Base-by-base conservation (phyloP, 2,113 vertebrate species). In the Ploceus nigricollis region DNA sequence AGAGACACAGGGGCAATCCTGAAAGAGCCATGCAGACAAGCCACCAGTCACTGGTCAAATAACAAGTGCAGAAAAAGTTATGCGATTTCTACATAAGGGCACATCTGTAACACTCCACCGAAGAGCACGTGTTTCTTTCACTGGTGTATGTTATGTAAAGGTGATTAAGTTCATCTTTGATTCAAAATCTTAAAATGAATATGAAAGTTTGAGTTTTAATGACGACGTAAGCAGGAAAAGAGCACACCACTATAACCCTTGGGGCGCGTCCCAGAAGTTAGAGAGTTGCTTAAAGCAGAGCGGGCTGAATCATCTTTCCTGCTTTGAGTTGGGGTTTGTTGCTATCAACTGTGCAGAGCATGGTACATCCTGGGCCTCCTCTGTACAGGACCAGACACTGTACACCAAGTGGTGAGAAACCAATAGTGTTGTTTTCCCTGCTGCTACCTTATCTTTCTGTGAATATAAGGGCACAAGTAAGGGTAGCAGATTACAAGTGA, bases 401-500 rank as follows among this genome's bases (percentile, higher is more conserved):
- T 94, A 97, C 72, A 97, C 96, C 96, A 93, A 77, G 64, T 84
- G 82, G 95, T 94, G 72, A 94, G 93, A 94, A 96, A 84, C 73
- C 86, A 96, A 76, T 21, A 96, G 95, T 65, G 76, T 94, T 95
- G 93, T 90, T 84, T 96, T 96, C 90, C 93, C 72, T 81, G 57
- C 88, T 90, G 96, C 93, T 82, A 96, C 90, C 96, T 96, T 96
- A 97, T 96, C 96, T 96, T 96, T 86, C 93, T 95, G 82, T 84
- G 92, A 95, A 94, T 97, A 96, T 96, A 96, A 96, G 92, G 95
- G 96, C 82, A 96, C 93, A 94, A 94, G 82, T 82, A 78, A 97
- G 85, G 94, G 96, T 97, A 97, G 95, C 89, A 95, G 95, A 95
- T 97, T 96, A 97, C 96, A 96, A 94, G 53, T 11, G 96, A 97